Evolutionary conservation across 2,888 invertebrate species (phyloP).

Genomic region (Yponomeuta malinellus): DNA sequence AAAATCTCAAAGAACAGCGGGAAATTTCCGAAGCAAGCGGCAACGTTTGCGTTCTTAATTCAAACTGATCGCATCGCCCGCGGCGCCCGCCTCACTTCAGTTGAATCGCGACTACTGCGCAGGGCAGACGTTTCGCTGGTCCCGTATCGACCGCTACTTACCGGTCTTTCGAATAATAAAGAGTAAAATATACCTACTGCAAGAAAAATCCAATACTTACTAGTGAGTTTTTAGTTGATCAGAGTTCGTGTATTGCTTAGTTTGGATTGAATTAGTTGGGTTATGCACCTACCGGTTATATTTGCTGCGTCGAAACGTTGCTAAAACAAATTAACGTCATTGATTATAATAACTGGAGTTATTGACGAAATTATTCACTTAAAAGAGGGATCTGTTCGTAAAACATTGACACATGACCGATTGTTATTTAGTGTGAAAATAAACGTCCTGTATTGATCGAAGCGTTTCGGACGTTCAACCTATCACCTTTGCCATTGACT

Average conservation of each 20-base stretch:
- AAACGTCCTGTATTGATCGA: not conserved
- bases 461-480: slow-evolving; percentile 4
- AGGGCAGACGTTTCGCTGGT: slow-evolving; percentile 26
- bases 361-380: not conserved
- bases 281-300: not conserved
- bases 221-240: not conserved
- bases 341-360: not conserved
- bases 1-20: not conserved
- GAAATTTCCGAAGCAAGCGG: not conserved
- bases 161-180: not conserved
- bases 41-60: not conserved
- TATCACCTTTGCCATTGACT: slow-evolving; percentile 3
- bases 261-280: not conserved
- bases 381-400: not conserved
- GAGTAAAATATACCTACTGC: not conserved
- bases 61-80: not conserved
- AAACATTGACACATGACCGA: slow-evolving; percentile 12
- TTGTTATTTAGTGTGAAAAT: not conserved
- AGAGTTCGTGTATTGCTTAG: not conserved
- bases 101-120: slow-evolving; percentile 37
- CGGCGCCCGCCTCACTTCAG: slow-evolving; percentile 29
- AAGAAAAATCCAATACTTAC: not conserved
- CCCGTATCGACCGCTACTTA: slow-evolving; percentile 24
- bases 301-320: not conserved
- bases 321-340: not conserved